Base-by-base conservation (phyloP, 2,797 vertebrate species). In the Nothura maculosa region DNA sequence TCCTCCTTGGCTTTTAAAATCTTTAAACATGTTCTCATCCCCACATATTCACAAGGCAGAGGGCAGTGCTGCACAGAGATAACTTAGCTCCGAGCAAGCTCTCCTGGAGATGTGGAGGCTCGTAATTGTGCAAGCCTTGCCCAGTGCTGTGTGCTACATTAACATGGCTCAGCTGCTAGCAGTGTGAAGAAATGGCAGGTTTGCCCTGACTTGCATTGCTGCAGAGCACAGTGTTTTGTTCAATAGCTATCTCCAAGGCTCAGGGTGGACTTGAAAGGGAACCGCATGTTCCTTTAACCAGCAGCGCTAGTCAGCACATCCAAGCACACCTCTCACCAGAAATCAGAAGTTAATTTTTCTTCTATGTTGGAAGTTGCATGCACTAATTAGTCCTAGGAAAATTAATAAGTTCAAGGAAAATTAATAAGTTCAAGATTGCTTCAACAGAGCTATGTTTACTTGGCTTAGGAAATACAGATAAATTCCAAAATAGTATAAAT, bases 311-410 rank as follows among this genome's bases (percentile, higher is more conserved):
- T 21, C 60, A 57, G 69, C 87, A 76, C 34, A 50, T 43, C 24
- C 67, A 78, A 83, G 69, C 20, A 32, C 21, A 73, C 36, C 67
- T 84, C 95, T 73, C 91, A 69, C n/a, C 73, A 91, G 92, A 95
- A 95, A 91, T 47, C 55, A 69, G n/a, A 92, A 92, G 67, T 55
- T 88, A 85, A 91, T 94, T 95, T 88, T 86, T 89, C 38, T 70
- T 92, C 96, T 91, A 85, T 90, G 89, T 52, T 92, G 95, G 91
- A 96, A 89, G 42, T 67, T 69, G 32, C 43, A 74, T 45, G 74
- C 1, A 2, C 43, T 93, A 90, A 92, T 93, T 93, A 89, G 43
- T 48, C 13, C 63, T 79, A 60, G 66, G 80, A 81, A 93, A 92
- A 95, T 73, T 45, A 89, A 79, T 91, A 77, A 21, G 69, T 54